Evolutionary conservation across 2,797 vertebrate species (phyloP), one percentile per base, ranked within the genome.

Genomic region (Clarias platycephalus): DNA sequence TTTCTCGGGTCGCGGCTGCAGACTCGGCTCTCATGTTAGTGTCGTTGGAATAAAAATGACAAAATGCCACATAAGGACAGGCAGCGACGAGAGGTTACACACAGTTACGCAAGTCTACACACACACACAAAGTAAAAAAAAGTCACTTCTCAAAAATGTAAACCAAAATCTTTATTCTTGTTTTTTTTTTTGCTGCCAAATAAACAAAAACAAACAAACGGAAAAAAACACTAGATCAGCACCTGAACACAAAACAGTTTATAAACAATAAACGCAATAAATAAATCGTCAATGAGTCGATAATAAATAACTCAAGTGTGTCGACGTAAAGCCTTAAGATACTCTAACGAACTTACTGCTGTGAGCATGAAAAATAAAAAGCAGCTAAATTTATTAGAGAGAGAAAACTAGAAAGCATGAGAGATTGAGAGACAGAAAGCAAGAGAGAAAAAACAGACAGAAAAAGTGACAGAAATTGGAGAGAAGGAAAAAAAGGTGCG

Each of bases 21-120:
- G 78, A 83, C 80, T 80, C 60, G 71, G 80, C 71, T 62, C 37
- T 77, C 85, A 83, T n/a, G 85, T 86, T 58, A 78, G 66, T 40
- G 28, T 67, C 66, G 75, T 26, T 80, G 55, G 68, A 71, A 44
- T 44, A n/a, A 62, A 80, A 53, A 62, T 63, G 31, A 44, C 75
- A 49, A 67, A 84, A 86, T 64, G 26, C 64, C 83, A 58, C 8
- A 4, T 37, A 31, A 37, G 31, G 31, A 37, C 66, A 34, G 66
- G 66, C 4, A 9, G 66, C 4, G 37, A 40, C 20, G n/a, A 18
- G 24, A 83, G 8, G 66, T 34, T 26, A 16, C 44, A 53, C 67
- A 80, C 67, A 80, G 70, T 31, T 18, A 12, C 34, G 12, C 4
- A 24, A 5, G 4, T 24, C 22, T 15, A 28, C n/a, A 66, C 26